These are phyloP conservation scores for Gymnarchus niloticus DNA, from an alignment of 2,113 vertebrate species.

Conservation along the genomic window DNA sequence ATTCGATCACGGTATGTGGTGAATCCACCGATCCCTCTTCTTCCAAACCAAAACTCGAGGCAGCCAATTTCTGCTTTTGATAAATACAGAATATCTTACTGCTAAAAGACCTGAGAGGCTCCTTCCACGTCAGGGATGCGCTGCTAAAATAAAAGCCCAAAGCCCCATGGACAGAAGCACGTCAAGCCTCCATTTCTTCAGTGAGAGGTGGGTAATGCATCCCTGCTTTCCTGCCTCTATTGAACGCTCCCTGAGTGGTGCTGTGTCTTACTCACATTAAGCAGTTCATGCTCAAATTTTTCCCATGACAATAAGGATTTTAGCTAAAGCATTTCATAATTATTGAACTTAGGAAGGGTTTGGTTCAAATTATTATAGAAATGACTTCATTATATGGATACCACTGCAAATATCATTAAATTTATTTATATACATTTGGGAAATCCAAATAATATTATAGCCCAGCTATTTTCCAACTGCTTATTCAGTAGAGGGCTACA, in stretches of 20 bases:
- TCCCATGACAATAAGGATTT: conserved; percentile 6
- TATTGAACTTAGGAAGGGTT: neutral
- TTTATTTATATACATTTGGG: too few species aligned
- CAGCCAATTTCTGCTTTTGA: neutral
- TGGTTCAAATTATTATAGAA: neutral
- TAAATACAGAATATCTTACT: neutral
- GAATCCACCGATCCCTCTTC: conserved; percentile 1
- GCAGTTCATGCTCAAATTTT: neutral
- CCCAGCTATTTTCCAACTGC: too few species aligned
- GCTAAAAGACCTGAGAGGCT: neutral
- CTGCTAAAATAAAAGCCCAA: neutral
- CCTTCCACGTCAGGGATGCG: neutral
- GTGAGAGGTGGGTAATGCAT: neutral
- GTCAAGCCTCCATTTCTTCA: neutral
- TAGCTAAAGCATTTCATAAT: neutral
- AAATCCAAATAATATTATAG: too few species aligned
- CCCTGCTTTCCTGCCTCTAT: neutral
- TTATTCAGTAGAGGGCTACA: too few species aligned
- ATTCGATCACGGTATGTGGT: neutral
- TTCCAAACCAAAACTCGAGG: neutral
- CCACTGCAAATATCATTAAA: too few species aligned
- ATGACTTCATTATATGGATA: too few species aligned
- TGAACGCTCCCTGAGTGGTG: neutral
- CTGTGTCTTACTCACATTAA: neutral
- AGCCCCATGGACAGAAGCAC: neutral